Percentiles rank a stretch among this genome's conserved stretches.
These are phyloP conservation scores for Brevimyrus niger DNA, from an alignment of 2,113 vertebrate genomes.

Conservation along the genomic window DNA sequence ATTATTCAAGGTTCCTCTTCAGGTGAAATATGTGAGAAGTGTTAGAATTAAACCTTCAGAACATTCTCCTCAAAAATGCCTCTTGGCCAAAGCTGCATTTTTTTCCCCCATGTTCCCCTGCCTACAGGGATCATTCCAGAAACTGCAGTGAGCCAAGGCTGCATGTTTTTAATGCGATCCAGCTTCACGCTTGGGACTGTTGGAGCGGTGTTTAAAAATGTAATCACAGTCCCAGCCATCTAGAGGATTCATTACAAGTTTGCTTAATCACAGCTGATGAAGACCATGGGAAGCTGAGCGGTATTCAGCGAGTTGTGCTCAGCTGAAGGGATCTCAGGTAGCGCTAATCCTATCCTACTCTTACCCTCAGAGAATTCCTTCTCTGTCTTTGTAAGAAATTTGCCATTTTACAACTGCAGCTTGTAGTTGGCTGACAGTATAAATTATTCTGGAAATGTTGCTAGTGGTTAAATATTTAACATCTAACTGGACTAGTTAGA, in stretches of 20 bases:
- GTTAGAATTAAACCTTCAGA: background rate
- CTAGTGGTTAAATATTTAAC: background rate
- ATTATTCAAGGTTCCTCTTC: background rate
- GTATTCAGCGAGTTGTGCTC: background rate
- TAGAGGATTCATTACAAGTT: conserved; percentile 13
- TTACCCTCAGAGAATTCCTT: background rate
- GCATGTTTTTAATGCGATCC: background rate
- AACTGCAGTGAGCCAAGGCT: background rate
- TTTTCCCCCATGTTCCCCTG: background rate
- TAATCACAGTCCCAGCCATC: conserved; percentile 3
- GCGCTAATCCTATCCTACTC: background rate
- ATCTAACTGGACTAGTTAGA: background rate
- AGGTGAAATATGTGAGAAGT: background rate
- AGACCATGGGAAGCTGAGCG: background rate
- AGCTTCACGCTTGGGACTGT: conserved; percentile 12
- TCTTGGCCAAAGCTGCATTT: conserved; percentile 1
- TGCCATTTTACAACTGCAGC: background rate
- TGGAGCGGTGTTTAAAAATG: background rate
- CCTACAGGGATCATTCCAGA: conserved; percentile 9
- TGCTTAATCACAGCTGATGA: conserved; percentile 10
- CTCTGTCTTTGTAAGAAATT: background rate
- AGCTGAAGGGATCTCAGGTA: background rate
- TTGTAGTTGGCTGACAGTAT: background rate
- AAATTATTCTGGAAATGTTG: background rate
- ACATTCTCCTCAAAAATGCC: background rate